phyloP scores from a whole-genome alignment of 1,140 invertebrate genomes.

The Drosophila repleta region DNA sequence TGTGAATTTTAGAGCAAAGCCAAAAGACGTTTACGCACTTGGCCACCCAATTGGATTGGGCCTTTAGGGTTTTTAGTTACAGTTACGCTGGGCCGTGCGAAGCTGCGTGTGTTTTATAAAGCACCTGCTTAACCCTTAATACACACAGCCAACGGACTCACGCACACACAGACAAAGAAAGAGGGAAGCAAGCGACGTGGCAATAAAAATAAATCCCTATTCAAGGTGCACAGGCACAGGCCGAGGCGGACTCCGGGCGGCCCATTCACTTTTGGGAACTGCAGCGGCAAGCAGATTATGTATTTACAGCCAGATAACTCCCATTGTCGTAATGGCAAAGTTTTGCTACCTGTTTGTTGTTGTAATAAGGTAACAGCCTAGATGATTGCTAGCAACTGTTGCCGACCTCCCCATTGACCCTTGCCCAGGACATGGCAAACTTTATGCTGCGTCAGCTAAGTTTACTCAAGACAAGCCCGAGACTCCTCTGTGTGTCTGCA shows the following conservation, averaged over 20 bases:
- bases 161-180: neutral
- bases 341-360: slow-evolving; percentile 48
- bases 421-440: slow-evolving; percentile 35
- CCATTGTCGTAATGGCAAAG: slow-evolving; percentile 69
- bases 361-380: slow-evolving; percentile 79
- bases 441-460: slow-evolving; percentile 67
- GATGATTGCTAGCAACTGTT: slow-evolving; percentile 79
- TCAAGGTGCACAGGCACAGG: slow-evolving; percentile 57
- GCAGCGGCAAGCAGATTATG: slow-evolving; percentile 69
- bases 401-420: slow-evolving; percentile 30
- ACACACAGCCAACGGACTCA: slow-evolving; percentile 15
- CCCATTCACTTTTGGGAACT: slow-evolving; percentile 52
- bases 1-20: slow-evolving; percentile 65
- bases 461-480: slow-evolving; percentile 48
- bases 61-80: slow-evolving; percentile 71
- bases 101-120: slow-evolving; percentile 71
- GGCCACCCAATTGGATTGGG: slow-evolving; percentile 52
- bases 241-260: neutral
- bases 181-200: slow-evolving; percentile 32
- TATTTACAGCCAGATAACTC: slow-evolving; percentile 80
- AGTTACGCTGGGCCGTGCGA: slow-evolving; percentile 36
- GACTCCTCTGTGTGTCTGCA: neutral
- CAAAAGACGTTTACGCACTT: slow-evolving; percentile 35
- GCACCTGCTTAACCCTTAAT: slow-evolving; percentile 81
- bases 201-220: slow-evolving; percentile 81